phyloP scores from a whole-genome alignment of 2,113 vertebrate genomes.

The Sturnira hondurensis region DNA sequence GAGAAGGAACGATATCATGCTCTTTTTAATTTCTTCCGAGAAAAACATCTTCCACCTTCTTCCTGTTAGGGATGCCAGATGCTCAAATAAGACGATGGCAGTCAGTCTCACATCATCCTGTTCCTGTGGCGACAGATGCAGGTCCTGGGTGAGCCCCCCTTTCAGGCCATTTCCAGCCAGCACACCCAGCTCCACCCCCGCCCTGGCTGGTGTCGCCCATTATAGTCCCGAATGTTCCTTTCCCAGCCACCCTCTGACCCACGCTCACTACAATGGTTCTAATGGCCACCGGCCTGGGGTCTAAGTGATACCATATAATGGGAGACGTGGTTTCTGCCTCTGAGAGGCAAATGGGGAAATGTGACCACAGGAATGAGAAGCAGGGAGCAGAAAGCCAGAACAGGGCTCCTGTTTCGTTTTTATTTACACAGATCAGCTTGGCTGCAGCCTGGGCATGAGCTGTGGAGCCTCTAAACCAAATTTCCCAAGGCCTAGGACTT shows the following conservation, averaged over 20 bases:
- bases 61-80: conserved; percentile 67
- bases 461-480: not conserved
- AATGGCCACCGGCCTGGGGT: not conserved
- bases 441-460: not conserved
- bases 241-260: not conserved
- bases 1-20: conserved; percentile 72
- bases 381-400: not conserved
- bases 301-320: not conserved
- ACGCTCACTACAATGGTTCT: not conserved
- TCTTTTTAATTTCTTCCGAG: conserved; percentile 72
- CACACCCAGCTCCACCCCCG: accelerated
- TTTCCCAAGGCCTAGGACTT: not conserved
- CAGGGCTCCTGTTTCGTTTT: not conserved
- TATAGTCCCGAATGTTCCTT: not conserved
- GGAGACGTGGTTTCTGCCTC: not conserved
- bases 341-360: not conserved
- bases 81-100: conserved; percentile 64
- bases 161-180: not conserved
- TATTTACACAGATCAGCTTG: not conserved
- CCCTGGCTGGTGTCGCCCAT: accelerated
- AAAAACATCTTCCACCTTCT: conserved; percentile 71
- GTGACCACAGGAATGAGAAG: not conserved
- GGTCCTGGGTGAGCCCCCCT: not conserved
- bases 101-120: conserved; percentile 73
- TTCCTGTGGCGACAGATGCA: conserved; percentile 56